A percentile compares a stretch with the other conserved stretches of the same genome.
These are phyloP conservation scores for Parnassius mnemosyne DNA, from an alignment of 2,888 invertebrate species.

Conservation along the genomic window DNA sequence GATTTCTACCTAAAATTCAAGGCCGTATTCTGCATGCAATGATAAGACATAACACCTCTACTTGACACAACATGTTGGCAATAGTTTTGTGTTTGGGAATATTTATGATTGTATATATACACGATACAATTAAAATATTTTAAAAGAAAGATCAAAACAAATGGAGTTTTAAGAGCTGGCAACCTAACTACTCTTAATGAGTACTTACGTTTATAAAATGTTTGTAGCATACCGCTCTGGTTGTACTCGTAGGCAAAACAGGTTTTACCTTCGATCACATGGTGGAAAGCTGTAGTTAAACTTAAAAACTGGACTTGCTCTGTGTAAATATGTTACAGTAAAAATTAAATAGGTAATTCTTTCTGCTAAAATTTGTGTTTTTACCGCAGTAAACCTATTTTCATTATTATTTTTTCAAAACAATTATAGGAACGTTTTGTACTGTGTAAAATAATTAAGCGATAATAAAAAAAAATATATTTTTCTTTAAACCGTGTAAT, in stretches of 20 bases:
- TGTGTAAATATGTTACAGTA: conserved; percentile 17
- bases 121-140: not conserved
- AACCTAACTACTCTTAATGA: conserved; percentile 6
- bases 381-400: too few species aligned
- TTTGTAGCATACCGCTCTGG: conserved; percentile 17
- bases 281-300: conserved; percentile 55
- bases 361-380: not conserved
- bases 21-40: conserved; percentile 6
- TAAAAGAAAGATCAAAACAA: conserved; percentile 6
- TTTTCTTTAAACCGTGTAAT: too few species aligned
- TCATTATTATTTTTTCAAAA: too few species aligned
- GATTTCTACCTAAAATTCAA: conserved; percentile 2
- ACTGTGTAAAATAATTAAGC: too few species aligned
- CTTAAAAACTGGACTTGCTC: conserved; percentile 9
- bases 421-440: too few species aligned
- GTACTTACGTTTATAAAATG: conserved; percentile 15
- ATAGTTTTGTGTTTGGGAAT: not conserved
- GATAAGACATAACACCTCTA: too few species aligned
- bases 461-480: too few species aligned
- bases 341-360: not conserved
- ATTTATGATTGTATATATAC: not conserved
- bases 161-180: conserved; percentile 10
- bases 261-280: conserved; percentile 53
- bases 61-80: too few species aligned
- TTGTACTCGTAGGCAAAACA: conserved; percentile 36